A percentile compares a stretch with the other conserved stretches of the same genome.
phyloP scores from a whole-genome alignment of 2,888 invertebrate species.

The Andrena bucephala region DNA sequence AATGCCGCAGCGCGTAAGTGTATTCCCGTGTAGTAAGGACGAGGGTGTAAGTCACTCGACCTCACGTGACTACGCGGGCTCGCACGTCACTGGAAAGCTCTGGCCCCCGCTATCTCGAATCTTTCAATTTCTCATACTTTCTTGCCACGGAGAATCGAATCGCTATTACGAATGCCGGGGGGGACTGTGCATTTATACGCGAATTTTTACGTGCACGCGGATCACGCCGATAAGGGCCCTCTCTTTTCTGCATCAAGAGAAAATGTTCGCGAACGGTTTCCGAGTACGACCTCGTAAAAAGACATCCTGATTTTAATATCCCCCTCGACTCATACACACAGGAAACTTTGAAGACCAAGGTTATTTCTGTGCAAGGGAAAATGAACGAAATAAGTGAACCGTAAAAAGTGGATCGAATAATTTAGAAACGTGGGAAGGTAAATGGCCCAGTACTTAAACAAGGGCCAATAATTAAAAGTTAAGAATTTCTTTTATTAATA shows the following conservation, averaged over 20 bases:
- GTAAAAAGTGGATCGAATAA: no score
- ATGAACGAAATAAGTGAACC: neutral
- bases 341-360: neutral
- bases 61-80: slow-evolving; percentile 79
- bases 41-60: slow-evolving; percentile 77
- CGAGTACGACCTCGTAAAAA: neutral
- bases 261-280: neutral
- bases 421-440: no score
- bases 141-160: slow-evolving; percentile 65
- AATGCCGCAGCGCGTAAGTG: slow-evolving; percentile 79
- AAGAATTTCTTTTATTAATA: no score
- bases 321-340: neutral
- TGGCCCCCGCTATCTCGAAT: slow-evolving; percentile 76
- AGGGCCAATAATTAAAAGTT: no score
- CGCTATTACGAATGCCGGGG: slow-evolving; percentile 38
- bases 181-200: slow-evolving; percentile 36
- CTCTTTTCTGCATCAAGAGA: neutral
- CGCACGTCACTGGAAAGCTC: slow-evolving; percentile 65
- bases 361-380: neutral
- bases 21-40: slow-evolving; percentile 77
- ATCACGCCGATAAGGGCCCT: slow-evolving; percentile 11
- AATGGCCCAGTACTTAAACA: no score
- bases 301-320: neutral
- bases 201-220: slow-evolving; percentile 19
- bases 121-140: slow-evolving; percentile 82